Conservation (phyloP, 2,113 vertebrate species). For the Pontoporia blainvillei region DNA sequence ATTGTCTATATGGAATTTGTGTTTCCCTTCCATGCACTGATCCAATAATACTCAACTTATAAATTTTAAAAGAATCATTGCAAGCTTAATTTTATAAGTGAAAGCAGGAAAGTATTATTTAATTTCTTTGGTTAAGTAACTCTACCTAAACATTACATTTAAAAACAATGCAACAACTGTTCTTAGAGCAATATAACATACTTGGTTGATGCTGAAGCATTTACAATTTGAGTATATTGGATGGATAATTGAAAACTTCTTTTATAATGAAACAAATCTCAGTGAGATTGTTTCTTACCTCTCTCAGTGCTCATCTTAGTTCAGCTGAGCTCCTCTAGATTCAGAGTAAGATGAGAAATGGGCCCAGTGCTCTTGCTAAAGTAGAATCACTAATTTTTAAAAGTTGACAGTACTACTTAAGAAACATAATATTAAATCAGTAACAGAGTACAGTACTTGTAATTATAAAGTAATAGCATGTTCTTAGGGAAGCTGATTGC, state of each 20-base stretch:
- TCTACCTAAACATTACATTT: background rate
- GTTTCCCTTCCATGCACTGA: background rate
- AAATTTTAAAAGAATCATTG: background rate
- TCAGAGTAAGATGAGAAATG: background rate
- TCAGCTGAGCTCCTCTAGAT: background rate
- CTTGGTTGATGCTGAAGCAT: background rate
- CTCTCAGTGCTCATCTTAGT: background rate
- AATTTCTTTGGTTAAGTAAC: slow-evolving; percentile 8
- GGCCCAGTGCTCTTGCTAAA: background rate
- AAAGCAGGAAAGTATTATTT: background rate
- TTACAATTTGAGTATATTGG: slow-evolving; percentile 42
- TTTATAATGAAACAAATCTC: slow-evolving; percentile 42
- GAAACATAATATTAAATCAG: slow-evolving; percentile 58
- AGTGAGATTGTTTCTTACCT: background rate
- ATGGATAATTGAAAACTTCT: background rate
- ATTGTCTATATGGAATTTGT: background rate
- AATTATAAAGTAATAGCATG: slow-evolving; percentile 59
- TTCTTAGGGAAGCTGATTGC: slow-evolving; percentile 41
- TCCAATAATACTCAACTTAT: background rate
- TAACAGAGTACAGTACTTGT: slow-evolving; percentile 30
- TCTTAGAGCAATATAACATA: slow-evolving; percentile 45
- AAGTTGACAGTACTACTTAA: background rate
- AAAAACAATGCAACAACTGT: slow-evolving; percentile 25
- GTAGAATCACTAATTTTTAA: slow-evolving; percentile 36
- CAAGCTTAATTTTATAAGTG: background rate